Percentiles rank a stretch among this genome's conserved stretches.
Evolutionary conservation across 2,888 invertebrate species (phyloP).

Genomic region (Lampropteryx suffumata): DNA sequence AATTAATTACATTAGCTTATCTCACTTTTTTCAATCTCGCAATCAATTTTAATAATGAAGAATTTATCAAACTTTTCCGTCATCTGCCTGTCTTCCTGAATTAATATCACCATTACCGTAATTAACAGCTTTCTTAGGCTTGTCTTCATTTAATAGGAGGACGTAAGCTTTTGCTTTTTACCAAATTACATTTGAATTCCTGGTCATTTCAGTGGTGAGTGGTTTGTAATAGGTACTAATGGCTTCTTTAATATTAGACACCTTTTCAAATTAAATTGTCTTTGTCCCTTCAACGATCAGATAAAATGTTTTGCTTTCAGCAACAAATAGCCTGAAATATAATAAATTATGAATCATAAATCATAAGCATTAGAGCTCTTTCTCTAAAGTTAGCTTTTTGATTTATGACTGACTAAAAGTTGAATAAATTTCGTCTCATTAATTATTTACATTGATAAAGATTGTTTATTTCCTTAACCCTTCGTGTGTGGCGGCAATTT

Average conservation of each 20-base stretch:
- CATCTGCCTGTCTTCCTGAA: constrained; percentile 34
- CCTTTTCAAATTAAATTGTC: constrained; percentile 43
- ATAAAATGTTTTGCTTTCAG: constrained; percentile 5
- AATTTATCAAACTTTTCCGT: constrained; percentile 16
- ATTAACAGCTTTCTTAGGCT: constrained; percentile 41
- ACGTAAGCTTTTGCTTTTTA: constrained; percentile 44
- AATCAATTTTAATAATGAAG: constrained; percentile 7
- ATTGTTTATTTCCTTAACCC: neutral
- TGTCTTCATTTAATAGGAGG: constrained; percentile 46
- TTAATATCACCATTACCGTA: constrained; percentile 43
- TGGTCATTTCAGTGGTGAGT: constrained; percentile 36
- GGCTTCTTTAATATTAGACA: constrained; percentile 49
- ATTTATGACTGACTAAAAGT: constrained; percentile 18
- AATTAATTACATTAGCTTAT: neutral
- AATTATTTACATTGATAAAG: constrained; percentile 20
- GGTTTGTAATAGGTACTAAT: constrained; percentile 49
- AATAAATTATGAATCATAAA: constrained; percentile 4
- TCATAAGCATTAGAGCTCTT: constrained; percentile 8
- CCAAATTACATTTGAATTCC: constrained; percentile 56
- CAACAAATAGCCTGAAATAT: neutral
- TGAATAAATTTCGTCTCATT: constrained; percentile 18
- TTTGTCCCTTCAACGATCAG: constrained; percentile 18
- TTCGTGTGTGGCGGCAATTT: no score
- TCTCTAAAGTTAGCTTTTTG: constrained; percentile 17
- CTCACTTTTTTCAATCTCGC: neutral